Evolutionary conservation across 2,888 invertebrate species (phyloP).

Genomic region (Ommatoiulus sabulosus): DNA sequence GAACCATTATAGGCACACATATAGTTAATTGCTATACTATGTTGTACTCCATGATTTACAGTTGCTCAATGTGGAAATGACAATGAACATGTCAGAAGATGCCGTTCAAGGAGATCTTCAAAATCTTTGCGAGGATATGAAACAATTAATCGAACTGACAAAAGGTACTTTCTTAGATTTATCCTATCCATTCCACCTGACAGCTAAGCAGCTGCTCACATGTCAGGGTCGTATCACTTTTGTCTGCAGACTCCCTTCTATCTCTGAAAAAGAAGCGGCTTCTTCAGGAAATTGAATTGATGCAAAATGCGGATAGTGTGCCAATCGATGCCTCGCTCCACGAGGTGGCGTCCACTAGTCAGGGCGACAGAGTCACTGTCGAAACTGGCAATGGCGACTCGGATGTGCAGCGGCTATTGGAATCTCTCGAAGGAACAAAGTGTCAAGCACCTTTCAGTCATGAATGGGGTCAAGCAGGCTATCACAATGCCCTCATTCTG

Average conservation of each 20-base stretch:
- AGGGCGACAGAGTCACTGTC: not conserved
- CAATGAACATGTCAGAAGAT: conserved; percentile 20
- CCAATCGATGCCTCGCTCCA: not conserved
- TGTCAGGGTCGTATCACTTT: not conserved
- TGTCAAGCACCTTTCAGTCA: conserved; percentile 87
- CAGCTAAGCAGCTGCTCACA: not conserved
- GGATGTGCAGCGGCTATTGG: conserved; percentile 65
- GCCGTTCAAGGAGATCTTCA: conserved; percentile 52
- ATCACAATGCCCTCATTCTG: conserved; percentile 89
- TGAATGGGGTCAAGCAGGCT: conserved; percentile 78
- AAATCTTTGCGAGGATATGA: conserved; percentile 53
- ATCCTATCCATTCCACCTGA: not conserved
- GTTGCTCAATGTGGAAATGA: not conserved
- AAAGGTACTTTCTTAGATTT: conserved; percentile 51
- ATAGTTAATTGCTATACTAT: not conserved
- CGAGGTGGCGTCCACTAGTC: not conserved
- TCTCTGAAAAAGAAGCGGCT: conserved; percentile 57
- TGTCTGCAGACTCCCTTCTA: conserved; percentile 53
- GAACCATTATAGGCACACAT: no score
- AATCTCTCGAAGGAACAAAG: conserved; percentile 82
- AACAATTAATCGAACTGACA: conserved; percentile 57
- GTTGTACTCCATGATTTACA: not conserved
- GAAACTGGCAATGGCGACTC: conserved; percentile 49
- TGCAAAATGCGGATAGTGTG: conserved; percentile 11
- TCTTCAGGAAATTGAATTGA: conserved; percentile 54